Base-by-base conservation (phyloP, 2,888 invertebrate genomes). In the Ptychoptera contaminata region DNA sequence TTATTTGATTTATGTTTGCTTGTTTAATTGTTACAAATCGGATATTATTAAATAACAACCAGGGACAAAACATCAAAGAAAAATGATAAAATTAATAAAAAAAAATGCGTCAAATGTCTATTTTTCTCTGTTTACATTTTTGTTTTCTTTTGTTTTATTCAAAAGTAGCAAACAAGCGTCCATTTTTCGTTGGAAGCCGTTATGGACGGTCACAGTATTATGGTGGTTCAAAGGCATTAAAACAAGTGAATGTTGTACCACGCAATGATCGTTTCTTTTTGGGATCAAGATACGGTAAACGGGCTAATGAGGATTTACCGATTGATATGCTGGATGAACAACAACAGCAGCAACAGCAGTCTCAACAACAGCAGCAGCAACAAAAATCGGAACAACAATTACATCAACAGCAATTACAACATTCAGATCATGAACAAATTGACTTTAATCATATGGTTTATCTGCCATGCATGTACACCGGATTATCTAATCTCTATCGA, bases 401-500 rank as follows among this genome's bases (percentile, higher is more conserved):
- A 23, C 23, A 23, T 5, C 23, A 23, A 23, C 23, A 23, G 23
- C 23, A 23, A 3, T 23, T 23, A 23, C 23, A 23, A 23, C 23
- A 23, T 23, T 23, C 23, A 12, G 12, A 12, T 8, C 34, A 34
- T n/a, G 34, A 34, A 34, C 12, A 34, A 12, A 34, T n/a, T 12
- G 11, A 16, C 11, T 9, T 16, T 16, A 9, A 16, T 23, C 23
- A 23, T 23, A 23, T 23, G 23, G 23, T 23, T 7, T 23, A 23
- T 32, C 56, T 62, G 57, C 55, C 67, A 10, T 72, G 71, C 51
- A 57, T 62, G 46, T 71, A 69, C 54, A 69, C 69, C 12, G 72
- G 72, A 46, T 56, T 70, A 38, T 63, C 63, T 46, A 67, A 72
- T 56, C 63, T 68, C 46, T 72, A 70, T 53, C 67, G 69, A 51